A percentile compares a stretch with the other conserved stretches of the same genome.
phyloP scores from a whole-genome alignment of 2,113 vertebrate species.

The Heterocephalus glaber region DNA sequence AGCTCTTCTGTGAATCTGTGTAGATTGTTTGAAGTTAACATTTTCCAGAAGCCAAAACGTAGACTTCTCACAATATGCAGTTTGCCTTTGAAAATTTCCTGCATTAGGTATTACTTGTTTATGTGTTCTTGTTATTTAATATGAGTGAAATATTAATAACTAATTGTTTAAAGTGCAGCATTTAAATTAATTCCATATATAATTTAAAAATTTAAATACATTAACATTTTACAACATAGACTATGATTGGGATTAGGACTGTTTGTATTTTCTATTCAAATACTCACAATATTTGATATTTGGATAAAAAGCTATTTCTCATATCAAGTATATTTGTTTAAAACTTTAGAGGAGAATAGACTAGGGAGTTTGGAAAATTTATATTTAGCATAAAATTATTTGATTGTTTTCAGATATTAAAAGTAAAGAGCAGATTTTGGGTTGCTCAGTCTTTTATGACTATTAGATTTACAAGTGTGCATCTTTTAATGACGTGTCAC shows the following conservation, averaged over 20 bases:
- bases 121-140: conserved; percentile 71
- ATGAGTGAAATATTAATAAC: conserved; percentile 75
- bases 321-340: conserved; percentile 77
- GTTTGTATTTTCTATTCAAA: conserved; percentile 77
- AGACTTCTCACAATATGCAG: background rate
- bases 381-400: conserved; percentile 70
- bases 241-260: conserved; percentile 75
- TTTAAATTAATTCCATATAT: conserved; percentile 77
- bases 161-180: conserved; percentile 74
- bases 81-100: conserved; percentile 71
- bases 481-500: conserved; percentile 58
- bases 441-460: conserved; percentile 40
- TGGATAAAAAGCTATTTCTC: conserved; percentile 76
- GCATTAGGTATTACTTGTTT: conserved; percentile 50
- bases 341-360: conserved; percentile 68
- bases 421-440: conserved; percentile 39
- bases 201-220: conserved; percentile 81
- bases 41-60: conserved; percentile 51
- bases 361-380: conserved; percentile 60
- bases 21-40: conserved; percentile 35
- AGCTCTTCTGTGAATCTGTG: conserved; percentile 35
- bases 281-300: conserved; percentile 77
- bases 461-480: conserved; percentile 61
- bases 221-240: conserved; percentile 76
- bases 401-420: conserved; percentile 74